Base-by-base conservation (phyloP, 2,888 invertebrate genomes). In the Lottia scabra region DNA sequence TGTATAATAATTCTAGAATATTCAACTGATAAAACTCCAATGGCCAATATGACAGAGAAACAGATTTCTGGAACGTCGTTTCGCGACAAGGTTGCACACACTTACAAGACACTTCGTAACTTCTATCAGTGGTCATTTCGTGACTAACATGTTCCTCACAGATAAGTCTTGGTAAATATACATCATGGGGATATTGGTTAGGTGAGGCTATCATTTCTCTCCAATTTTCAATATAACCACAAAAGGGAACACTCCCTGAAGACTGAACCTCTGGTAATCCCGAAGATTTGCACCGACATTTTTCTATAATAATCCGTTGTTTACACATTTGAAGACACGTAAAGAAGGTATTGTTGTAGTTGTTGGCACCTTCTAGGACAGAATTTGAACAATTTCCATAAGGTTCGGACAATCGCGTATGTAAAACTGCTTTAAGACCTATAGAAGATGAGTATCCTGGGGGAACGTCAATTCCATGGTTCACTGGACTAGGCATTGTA, bases 361-460 rank as follows among this genome's bases (percentile, higher is more conserved):
- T 71, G 45, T 67, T 56, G 26, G 71, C 65, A 23, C 69, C 72
- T 23, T 72, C 64, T 15, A 83, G 72, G 43, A 72, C 68, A 15
- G 72, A 66, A 26, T 66, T 76, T 27, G 85, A 82, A 75, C 86
- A 86, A 80, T 86, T 86, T 44, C 86, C 85, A 75, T 83, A 81
- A 0, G 85, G 85, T 65, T 77, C 56, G 6, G 81, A 75, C 26
- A 81, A 77, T 15, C 84, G 73, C 0, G 83, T 75, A 70, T 84
- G 81, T 44, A 83, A 71, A 8, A 81, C 78, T 0, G 84, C 81
- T 72, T 83, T 83, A 27, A 84, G 67, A 16, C 83, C 82, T 16
- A 84, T 81, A 48, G 85, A 85, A 4, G 85, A 82, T 1, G 86
- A 85, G 69, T 80, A 85, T 8, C 86, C 86, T 3, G 86, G 86